phyloP scores from a whole-genome alignment of 2,888 invertebrate species.

The Drosophila mettleri region DNA sequence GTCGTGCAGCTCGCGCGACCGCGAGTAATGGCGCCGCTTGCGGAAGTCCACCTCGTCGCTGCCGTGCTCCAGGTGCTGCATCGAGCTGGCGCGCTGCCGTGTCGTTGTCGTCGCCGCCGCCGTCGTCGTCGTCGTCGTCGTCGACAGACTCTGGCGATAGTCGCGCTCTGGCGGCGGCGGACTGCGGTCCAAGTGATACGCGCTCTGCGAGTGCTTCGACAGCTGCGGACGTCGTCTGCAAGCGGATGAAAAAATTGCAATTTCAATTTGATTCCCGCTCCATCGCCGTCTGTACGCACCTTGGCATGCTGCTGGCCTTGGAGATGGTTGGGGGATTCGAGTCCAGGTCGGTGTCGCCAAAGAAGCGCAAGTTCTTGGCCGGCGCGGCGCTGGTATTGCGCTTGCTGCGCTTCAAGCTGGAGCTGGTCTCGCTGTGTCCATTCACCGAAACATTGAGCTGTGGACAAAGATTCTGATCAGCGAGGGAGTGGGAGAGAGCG shows the following conservation, averaged over 20 bases:
- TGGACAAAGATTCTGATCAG: neutral
- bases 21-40: slow-evolving; percentile 84
- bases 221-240: slow-evolving; percentile 76
- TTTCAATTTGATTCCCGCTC: neutral
- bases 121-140: slow-evolving; percentile 9
- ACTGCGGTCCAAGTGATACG: slow-evolving; percentile 83
- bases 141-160: slow-evolving; percentile 71
- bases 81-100: slow-evolving; percentile 82
- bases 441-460: slow-evolving; percentile 76
- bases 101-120: neutral
- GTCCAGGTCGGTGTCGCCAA: slow-evolving; percentile 93
- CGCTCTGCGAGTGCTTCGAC: slow-evolving; percentile 84
- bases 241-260: neutral
- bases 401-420: slow-evolving; percentile 80
- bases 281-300: slow-evolving; percentile 58
- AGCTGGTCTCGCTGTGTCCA: slow-evolving; percentile 70
- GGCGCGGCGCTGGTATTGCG: slow-evolving; percentile 70
- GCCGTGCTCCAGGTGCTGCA: slow-evolving; percentile 83
- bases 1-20: slow-evolving; percentile 85
- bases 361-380: slow-evolving; percentile 91
- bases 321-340: slow-evolving; percentile 88
- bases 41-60: slow-evolving; percentile 83
- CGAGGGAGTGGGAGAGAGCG: too few species aligned
- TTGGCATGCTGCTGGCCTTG: slow-evolving; percentile 81
- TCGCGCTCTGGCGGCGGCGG: slow-evolving; percentile 75